Conservation (phyloP, 2,113 vertebrate genomes). For the Callospermophilus lateralis region DNA sequence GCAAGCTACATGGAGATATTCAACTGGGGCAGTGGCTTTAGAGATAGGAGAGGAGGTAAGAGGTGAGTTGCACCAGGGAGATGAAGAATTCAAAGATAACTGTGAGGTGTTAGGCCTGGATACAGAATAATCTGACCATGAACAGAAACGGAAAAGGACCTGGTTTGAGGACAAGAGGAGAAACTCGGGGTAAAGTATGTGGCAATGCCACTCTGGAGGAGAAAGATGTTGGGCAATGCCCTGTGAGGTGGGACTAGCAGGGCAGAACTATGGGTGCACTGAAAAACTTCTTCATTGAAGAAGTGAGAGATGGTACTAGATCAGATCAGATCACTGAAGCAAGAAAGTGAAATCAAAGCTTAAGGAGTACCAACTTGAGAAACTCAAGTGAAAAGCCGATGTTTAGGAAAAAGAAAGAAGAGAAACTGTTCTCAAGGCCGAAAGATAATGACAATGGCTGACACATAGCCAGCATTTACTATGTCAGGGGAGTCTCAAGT, state of each 20-base stretch:
- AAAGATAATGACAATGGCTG: background rate
- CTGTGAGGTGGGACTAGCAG: background rate
- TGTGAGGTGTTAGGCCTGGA: background rate
- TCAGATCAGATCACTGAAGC: background rate
- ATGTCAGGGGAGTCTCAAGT: background rate
- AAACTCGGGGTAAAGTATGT: background rate
- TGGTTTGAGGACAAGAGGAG: background rate
- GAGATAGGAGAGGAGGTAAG: background rate
- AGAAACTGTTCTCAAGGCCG: background rate
- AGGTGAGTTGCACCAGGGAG: background rate
- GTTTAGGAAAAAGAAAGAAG: background rate
- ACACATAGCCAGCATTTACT: background rate
- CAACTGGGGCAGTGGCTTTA: background rate
- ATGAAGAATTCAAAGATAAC: constrained; percentile 14
- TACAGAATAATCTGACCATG: background rate
- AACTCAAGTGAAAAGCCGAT: background rate
- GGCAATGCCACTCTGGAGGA: background rate
- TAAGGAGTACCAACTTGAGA: background rate
- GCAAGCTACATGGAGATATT: background rate
- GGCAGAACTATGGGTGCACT: background rate
- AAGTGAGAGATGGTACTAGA: background rate
- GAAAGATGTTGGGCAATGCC: background rate
- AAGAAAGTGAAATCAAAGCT: background rate
- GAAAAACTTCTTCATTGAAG: background rate
- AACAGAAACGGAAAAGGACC: background rate